Evolutionary conservation across 1,140 invertebrate genomes (phyloP), one percentile per base, ranked within the genome.

Genomic region (Drosophila nebulosa): DNA sequence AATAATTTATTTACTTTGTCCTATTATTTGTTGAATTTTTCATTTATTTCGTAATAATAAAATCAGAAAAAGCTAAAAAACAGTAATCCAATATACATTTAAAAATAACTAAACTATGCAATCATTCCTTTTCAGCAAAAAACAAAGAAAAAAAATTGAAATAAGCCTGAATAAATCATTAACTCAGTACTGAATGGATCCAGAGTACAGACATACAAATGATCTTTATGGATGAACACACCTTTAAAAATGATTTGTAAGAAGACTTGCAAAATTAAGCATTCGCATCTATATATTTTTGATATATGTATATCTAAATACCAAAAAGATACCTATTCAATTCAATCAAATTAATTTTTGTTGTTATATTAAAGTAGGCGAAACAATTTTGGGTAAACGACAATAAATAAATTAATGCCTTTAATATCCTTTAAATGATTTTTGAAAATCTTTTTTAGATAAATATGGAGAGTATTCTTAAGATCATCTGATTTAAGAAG

Each of bases 1-100:
- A 80, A 77, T 65, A 57, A 60, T 76, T 84, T 79, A 83, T 69
- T 84, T 84, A 84, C 56, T 59, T 66, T 80, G 84, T 67, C 69
- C 72, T 80, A 85, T 84, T 77, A 85, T 84, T 86, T 84, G 69
- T 86, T 84, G 77, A 74, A 59, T 74, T 67, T 84, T 70, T 78
- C 61, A 64, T 86, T 84, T 66, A 80, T 77, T 84, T 77, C 21
- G 32, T 21, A 46, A 46, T 42, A 84, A 84, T 84, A 84, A 84
- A 85, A 63, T 51, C 59, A 64, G 39, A 59, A 55, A 64, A 64
- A n/a, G n/a, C 55, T 55, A 53, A 67, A 66, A 61, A 63, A 67
- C 27, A 21, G 18, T 21, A 42, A 21, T 46, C n/a, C n/a, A n/a
- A 46, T 7, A 21, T 46, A 21, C 18, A 16, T 7, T 18, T 46